These are phyloP conservation scores for Numida meleagris DNA, from an alignment of 2,113 vertebrate species.

Conservation along the genomic window DNA sequence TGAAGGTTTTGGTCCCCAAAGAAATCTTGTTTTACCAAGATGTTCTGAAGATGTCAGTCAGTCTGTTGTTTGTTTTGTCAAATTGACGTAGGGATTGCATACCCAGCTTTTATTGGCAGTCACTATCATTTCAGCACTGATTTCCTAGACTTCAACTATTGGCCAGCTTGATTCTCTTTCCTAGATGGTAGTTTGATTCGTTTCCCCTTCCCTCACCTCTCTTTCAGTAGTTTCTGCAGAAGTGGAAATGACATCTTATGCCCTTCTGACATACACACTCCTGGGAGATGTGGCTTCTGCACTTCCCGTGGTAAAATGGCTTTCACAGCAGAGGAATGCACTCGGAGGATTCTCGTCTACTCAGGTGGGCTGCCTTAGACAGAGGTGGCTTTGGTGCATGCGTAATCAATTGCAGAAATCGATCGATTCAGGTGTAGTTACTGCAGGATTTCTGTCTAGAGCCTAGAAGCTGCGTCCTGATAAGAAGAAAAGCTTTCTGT, in stretches of 20 bases:
- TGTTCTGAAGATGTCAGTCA: neutral
- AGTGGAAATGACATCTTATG: slow-evolving; percentile 94
- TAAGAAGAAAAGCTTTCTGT: neutral
- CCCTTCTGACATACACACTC: slow-evolving; percentile 88
- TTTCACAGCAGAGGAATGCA: slow-evolving; percentile 91
- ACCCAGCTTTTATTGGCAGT: neutral
- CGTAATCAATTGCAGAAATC: neutral
- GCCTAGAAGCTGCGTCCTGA: neutral
- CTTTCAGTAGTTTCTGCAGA: slow-evolving; percentile 90
- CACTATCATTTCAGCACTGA: neutral
- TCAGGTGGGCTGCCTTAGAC: slow-evolving; percentile 75
- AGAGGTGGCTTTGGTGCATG: neutral
- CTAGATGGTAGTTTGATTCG: neutral
- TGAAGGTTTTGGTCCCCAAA: neutral
- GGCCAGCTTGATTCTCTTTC: neutral
- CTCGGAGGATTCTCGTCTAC: slow-evolving; percentile 94
- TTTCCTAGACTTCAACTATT: neutral
- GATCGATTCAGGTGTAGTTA: neutral
- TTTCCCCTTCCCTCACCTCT: neutral
- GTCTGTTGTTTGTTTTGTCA: neutral
- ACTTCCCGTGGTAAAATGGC: slow-evolving; percentile 92
- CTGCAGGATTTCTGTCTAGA: neutral
- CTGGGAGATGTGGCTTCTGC: slow-evolving; percentile 89
- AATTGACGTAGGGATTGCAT: neutral
- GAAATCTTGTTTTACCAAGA: neutral